Evolutionary conservation across 2,888 invertebrate genomes (phyloP).

Genomic region (Andrena flavipes): DNA sequence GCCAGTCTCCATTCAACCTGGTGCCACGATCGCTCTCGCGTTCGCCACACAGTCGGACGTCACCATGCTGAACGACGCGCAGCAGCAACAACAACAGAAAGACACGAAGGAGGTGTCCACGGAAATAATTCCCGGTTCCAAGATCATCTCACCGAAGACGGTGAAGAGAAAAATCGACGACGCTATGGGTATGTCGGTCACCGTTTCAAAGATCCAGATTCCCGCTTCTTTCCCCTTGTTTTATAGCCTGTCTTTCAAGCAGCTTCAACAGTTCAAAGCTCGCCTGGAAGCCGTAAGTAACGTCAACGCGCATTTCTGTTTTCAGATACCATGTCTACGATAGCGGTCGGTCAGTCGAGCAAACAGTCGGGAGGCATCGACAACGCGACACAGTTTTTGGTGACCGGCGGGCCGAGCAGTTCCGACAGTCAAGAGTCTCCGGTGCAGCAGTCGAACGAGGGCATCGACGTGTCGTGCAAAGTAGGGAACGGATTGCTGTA

Average conservation of each 20-base stretch:
- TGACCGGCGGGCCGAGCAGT: conserved; percentile 73
- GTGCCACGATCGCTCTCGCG: conserved; percentile 79
- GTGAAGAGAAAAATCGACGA: conserved; percentile 82
- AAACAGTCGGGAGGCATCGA: conserved; percentile 70
- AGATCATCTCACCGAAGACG: conserved; percentile 79
- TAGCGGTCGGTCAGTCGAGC: conserved; percentile 54
- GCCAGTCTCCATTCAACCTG: conserved; percentile 73
- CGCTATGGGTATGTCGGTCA: conserved; percentile 62
- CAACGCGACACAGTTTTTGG: conserved; percentile 74
- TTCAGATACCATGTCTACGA: conserved; percentile 71
- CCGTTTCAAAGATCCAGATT: conserved; percentile 58
- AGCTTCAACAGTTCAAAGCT: too few relatives aligned
- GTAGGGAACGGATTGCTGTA: conserved; percentile 82
- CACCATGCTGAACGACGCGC: conserved; percentile 69
- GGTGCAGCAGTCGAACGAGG: conserved; percentile 73
- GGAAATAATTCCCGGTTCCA: conserved; percentile 74
- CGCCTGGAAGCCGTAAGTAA: conserved; percentile 1
- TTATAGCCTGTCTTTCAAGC: too few relatives aligned
- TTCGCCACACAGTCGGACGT: conserved; percentile 77
- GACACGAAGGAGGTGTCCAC: conserved; percentile 75
- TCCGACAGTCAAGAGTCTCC: conserved; percentile 77
- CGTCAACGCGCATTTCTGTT: not conserved
- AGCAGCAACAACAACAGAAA: conserved; percentile 69
- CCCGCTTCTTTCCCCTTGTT: too few relatives aligned
- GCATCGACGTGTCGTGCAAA: conserved; percentile 76